These are phyloP conservation scores for Tachypleus tridentatus DNA, from an alignment of 1,140 invertebrate genomes.

Conservation along the genomic window DNA sequence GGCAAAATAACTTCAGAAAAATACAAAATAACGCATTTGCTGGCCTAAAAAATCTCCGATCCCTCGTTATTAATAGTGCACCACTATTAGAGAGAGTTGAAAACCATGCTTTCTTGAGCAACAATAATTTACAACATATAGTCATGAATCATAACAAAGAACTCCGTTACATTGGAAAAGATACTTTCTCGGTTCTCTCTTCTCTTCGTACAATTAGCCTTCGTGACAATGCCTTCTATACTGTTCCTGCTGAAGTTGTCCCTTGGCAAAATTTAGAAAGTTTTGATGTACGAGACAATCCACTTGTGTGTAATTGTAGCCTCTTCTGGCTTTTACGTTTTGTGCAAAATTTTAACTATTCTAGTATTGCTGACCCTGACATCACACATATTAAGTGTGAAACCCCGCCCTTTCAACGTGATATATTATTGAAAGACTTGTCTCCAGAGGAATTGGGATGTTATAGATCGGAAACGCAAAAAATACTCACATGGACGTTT, in stretches of 20 bases:
- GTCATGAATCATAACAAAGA: conserved; percentile 41
- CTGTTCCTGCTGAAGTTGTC: conserved; percentile 12
- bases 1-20: conserved; percentile 21
- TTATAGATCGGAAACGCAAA: conserved; percentile 58
- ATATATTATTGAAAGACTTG: conserved; percentile 51
- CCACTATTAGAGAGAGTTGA: conserved; percentile 27
- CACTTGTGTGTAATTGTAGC: conserved; percentile 76
- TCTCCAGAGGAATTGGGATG: conserved; percentile 64
- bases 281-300: conserved; percentile 56
- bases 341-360: conserved; percentile 7
- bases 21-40: conserved; percentile 20
- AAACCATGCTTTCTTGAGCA: conserved; percentile 30
- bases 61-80: conserved; percentile 28
- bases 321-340: conserved; percentile 63
- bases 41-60: conserved; percentile 18
- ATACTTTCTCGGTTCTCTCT: conserved; percentile 55
- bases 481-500: conserved; percentile 61
- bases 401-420: conserved; percentile 52
- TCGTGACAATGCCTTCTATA: conserved; percentile 22
- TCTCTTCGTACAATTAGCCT: conserved; percentile 51
- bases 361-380: conserved; percentile 11
- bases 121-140: conserved; percentile 48
- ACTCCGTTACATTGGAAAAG: conserved; percentile 41
- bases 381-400: conserved; percentile 48
- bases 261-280: conserved; percentile 22